Percentiles rank a stretch among this genome's conserved stretches.
Evolutionary conservation across 2,113 vertebrate genomes (phyloP).

Genomic region (Hydrochoerus hydrochaeris): DNA sequence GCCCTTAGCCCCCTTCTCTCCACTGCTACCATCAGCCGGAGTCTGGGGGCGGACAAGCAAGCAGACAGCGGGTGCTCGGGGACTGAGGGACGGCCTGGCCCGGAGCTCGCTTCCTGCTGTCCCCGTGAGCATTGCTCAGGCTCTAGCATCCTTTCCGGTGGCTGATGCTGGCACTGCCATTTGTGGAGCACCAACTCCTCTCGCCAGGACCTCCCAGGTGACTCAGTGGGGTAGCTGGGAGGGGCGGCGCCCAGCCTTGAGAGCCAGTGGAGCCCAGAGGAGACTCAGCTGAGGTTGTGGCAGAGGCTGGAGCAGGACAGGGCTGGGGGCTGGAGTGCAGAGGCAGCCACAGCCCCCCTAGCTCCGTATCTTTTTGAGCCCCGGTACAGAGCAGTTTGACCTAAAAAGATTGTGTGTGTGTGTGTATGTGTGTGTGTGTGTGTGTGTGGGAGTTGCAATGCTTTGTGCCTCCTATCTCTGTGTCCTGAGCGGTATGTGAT

Average conservation of each 20-base stretch:
- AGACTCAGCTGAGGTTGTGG: neutral
- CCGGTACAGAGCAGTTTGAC: conserved; percentile 39
- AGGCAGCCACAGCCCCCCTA: neutral
- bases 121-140: neutral
- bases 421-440: neutral
- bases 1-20: neutral
- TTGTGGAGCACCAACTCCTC: neutral
- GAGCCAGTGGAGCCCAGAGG: neutral
- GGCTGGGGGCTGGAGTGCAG: neutral
- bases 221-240: conserved; percentile 10
- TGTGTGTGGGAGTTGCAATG: conserved; percentile 20
- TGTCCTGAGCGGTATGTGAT: neutral
- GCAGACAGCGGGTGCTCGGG: neutral
- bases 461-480: neutral
- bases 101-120: neutral
- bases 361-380: neutral
- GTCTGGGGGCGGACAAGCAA: neutral
- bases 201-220: neutral
- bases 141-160: neutral
- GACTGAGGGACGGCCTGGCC: neutral
- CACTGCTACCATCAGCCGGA: neutral
- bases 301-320: neutral
- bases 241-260: neutral
- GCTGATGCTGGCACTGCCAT: neutral
- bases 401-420: neutral